These are phyloP conservation scores for Pyrrhia umbra DNA, from an alignment of 2,888 invertebrate species.

Conservation along the genomic window DNA sequence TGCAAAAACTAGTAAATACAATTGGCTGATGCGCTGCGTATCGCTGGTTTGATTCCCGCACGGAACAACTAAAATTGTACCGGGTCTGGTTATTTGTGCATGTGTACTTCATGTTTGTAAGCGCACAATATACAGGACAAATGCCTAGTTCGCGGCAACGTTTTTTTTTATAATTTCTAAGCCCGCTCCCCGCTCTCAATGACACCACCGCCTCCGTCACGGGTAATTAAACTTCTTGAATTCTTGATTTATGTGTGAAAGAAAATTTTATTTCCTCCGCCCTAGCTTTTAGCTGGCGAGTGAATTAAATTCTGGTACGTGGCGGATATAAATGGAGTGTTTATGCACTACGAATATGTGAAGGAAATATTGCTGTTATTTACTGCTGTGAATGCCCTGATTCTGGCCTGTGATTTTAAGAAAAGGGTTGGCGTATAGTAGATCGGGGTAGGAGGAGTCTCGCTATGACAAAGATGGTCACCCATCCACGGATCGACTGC, in stretches of 20 bases:
- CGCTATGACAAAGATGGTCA: no score
- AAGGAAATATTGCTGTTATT: conserved; percentile 32
- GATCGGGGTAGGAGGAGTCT: no score
- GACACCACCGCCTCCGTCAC: conserved; percentile 26
- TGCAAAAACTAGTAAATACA: no score
- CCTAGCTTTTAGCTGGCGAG: conserved; percentile 40
- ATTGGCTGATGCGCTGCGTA: no score
- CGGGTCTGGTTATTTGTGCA: no score
- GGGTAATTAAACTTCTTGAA: conserved; percentile 66
- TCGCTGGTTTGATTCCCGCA: no score
- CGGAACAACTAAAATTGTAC: no score
- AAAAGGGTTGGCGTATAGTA: background rate
- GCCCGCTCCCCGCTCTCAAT: conserved; percentile 22
- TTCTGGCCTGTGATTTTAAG: conserved; percentile 14
- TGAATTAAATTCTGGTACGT: conserved; percentile 61
- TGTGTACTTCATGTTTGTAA: no score
- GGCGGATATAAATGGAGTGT: conserved; percentile 48
- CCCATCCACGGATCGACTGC: no score
- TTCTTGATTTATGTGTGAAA: conserved; percentile 59
- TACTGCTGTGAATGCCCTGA: conserved; percentile 21
- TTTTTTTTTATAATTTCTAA: background rate
- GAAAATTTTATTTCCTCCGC: conserved; percentile 64
- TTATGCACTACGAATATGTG: conserved; percentile 50
- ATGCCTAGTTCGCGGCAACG: no score
- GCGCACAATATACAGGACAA: no score